Evolutionary conservation across 2,888 invertebrate genomes (phyloP), one percentile per base, ranked within the genome.

Genomic region (Apantesis nais): DNA sequence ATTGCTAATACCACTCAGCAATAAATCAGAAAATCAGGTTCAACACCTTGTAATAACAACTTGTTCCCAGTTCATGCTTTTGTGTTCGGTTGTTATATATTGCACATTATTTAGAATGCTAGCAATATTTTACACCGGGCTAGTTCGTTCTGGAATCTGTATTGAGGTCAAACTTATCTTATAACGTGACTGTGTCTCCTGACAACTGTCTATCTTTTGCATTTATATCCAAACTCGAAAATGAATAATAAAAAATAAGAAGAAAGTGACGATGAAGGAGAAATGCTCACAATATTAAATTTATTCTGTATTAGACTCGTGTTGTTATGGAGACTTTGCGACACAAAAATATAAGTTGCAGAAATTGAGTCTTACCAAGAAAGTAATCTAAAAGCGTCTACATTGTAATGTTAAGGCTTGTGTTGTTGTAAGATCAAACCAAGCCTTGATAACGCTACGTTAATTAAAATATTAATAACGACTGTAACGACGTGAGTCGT

Each of bases 21-120:
- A 90, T 92, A 93, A 93, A 92, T 92, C 90, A 92, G 88, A 86
- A 89, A 92, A 90, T 87, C 90, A 89, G 90, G 88, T 90, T 90
- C 90, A 91, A 91, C 92, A 91, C 90, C 90, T 91, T 90, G 89
- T 92, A 90, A 88, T 89, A 91, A 92, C 91, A 90, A 89, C 88
- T 91, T 90, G 90, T 90, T 89, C 84, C 80, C 73, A 82, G 82
- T 79, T 82, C 79, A 79, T 67, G 82, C 81, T 81, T 80, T 82
- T 81, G 81, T 85, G 81, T 83, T 79, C 83, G 77, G 84, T 85
- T 85, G 87, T 88, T 88, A 68, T 68, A 89, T 90, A 88, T 88
- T 87, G 84, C 85, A 81, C 79, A 84, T 88, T 90, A 89, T 88
- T 90, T 89, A 88, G 87, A 87, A 87, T 87, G 86, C 85, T 85